Base-by-base conservation (phyloP, 2,888 invertebrate genomes). In the Oegoconia quadripuncta region DNA sequence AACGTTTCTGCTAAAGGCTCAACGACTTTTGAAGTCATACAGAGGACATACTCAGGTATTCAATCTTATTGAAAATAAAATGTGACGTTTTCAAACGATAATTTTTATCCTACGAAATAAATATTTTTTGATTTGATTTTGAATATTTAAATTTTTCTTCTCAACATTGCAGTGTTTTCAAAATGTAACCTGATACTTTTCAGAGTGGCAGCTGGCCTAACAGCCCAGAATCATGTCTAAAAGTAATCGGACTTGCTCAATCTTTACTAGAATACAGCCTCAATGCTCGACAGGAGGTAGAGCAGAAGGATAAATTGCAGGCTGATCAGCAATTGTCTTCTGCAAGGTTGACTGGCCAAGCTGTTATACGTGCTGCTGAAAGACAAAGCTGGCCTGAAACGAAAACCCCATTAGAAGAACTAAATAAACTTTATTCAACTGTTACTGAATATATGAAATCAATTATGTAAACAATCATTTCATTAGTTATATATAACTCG, bases 1-100 rank as follows among this genome's bases (percentile, higher is more conserved):
- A 1, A 89, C 89, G 0, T 77, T 88, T 11, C 63, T 91, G 15
- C 73, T 91, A 16, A 89, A 88, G 52, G 90, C 91, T 1, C 94
- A 95, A 60, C 91, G 93, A 42, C 83, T 96, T 13, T 92, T 95
- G 49, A 92, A 93, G 66, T 93, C 95, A 0, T 93, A 94, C 64
- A 90, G 93, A 36, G 92, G 93, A 0, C 90, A 89, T 46, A 92
- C 92, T n/a, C 91, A 92, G 69, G 89, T 91, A 52, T 39, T 28
- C n/a, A 23, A 16, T 13, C 8, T 11, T n/a, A n/a, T n/a, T n/a
- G n/a, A n/a, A n/a, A n/a, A n/a, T n/a, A n/a, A n/a, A n/a, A n/a
- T n/a, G n/a, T n/a, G n/a, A n/a, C n/a, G n/a, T n/a, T n/a, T n/a
- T n/a, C n/a, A n/a, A n/a, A n/a, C n/a, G n/a, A n/a, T n/a, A n/a